Base-by-base conservation (phyloP, 2,888 invertebrate genomes). In the Sarcophaga subvicina region DNA sequence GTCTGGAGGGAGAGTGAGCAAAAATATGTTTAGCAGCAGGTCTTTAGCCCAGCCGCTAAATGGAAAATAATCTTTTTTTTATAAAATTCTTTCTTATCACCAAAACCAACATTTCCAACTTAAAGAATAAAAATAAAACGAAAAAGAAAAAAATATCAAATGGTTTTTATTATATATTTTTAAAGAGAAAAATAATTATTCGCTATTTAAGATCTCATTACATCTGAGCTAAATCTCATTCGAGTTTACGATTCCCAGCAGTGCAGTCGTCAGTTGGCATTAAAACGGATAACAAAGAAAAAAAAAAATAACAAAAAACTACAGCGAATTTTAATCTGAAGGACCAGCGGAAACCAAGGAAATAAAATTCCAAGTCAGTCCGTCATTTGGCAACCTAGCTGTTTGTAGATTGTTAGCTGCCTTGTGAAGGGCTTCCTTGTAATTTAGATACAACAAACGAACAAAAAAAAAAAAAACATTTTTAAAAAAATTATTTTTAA, bases 351-450 rank as follows among this genome's bases (percentile, higher is more conserved):
- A 25, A 60, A 20, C 2, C 59, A 60, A 49, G 20, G 20, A 67
- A 54, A 77, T 17, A 78, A 88, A 89, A 78, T 91, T 91, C 91
- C 92, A 91, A 92, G 91, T 89, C 92, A 92, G 93, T 91, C 91
- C 92, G 90, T 93, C 93, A 92, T 92, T 91, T 91, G 93, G 93
- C 91, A 90, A 88, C 90, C 91, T 93, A 93, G 91, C 93, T 92
- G 89, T 71, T 88, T 86, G 81, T 89, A 83, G 89, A 90, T 90
- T 91, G 93, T 93, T 93, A 93, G 93, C 93, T 93, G 93, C 93
- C 93, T 91, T 90, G 90, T 93, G 93, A 93, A 93, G 93, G 93
- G 93, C 93, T 93, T 93, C 92, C 92, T 92, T 93, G 93, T 92
- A 85, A 89, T 90, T 90, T 89, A 84, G 79, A 86, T 69, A 66